Evolutionary conservation across 2,797 vertebrate species (phyloP), one percentile per base, ranked within the genome.

Genomic region (Pangasius djambal): DNA sequence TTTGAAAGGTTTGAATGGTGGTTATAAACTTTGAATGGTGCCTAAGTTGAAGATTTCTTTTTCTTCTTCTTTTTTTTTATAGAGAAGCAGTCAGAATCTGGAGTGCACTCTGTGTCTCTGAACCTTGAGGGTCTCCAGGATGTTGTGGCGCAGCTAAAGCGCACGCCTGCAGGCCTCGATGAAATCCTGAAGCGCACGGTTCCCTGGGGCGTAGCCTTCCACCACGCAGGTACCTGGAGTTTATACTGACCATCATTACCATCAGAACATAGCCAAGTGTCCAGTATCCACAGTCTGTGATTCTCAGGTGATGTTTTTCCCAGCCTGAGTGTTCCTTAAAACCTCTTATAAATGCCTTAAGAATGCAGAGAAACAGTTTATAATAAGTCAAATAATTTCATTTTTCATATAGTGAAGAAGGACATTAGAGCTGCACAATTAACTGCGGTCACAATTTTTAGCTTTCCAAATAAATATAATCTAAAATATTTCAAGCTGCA

Each of bases 201-300:
- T 86, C 97, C 96, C 0, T 98, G 97, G 97, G 98, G 98, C 10
- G 98, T 99, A 89, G 98, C 96, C 25, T 99, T 98, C 94, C 99
- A 99, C 93, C 99, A 99, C 85, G 99, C 99, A 92, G 99, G 99
- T 99, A 95, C 93, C 8, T 52, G 55, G 1, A 15, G 16, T 34
- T 63, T 86, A 75, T 40, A 55, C 20, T 40, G 8, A 25, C 50
- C 37, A n/a, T 74, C 55, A n/a, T 25, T n/a, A 10, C 25, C 20
- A 44, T 44, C 40, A 63, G 59, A 67, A 65, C 34, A 82, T 57
- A 13, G 78, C 6, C 3, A n/a, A 48, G 1, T 48, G 25, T 28
- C 2, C 57, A 25, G 20, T 37, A 37, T 13, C 31, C 55, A 59
- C 31, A 81, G 52, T 37, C 52, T 34, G 31, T 57, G 28, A 52